Percentiles rank a stretch among this genome's conserved stretches.
These are phyloP conservation scores for Paragorgia papillata DNA, from an alignment of 92 coral and sea anemone genomes.

Conservation along the genomic window DNA sequence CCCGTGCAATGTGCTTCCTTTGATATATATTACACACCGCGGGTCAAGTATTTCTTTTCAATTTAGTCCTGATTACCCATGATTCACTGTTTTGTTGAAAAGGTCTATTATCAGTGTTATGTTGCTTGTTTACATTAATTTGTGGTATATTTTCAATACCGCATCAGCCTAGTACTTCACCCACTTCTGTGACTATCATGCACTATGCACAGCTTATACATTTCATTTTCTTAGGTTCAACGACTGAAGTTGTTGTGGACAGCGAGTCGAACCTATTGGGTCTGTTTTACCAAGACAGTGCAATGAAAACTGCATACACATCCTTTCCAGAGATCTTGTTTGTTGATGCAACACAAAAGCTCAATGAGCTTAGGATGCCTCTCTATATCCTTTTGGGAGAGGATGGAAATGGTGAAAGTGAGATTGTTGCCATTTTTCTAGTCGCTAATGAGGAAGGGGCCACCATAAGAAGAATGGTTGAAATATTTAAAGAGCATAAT, in stretches of 20 bases:
- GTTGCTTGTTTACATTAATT: no score
- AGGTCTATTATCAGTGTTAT: no score
- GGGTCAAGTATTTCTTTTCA: no score
- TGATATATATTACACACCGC: no score
- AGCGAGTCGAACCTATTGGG: neutral
- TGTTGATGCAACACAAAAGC: conserved; percentile 9
- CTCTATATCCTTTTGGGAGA: conserved; percentile 6
- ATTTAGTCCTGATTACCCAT: no score
- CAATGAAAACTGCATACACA: neutral
- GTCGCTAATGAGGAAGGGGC: conserved; percentile 7
- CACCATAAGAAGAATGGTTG: conserved; percentile 13
- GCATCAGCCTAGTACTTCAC: no score
- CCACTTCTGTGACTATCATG: no score
- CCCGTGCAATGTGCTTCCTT: no score
- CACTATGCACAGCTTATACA: no score
- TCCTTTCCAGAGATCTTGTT: conserved; percentile 22
- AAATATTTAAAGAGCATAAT: conserved; percentile 7
- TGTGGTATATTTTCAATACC: no score
- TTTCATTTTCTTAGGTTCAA: conserved; percentile 9
- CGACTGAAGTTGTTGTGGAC: conserved; percentile 2
- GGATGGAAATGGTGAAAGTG: conserved; percentile 32
- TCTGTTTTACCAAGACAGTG: conserved; percentile 12
- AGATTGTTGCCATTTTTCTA: neutral
- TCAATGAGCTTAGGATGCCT: conserved; percentile 21
- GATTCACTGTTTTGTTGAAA: no score